Percentiles rank a stretch among this genome's conserved stretches.
phyloP scores from a whole-genome alignment of 1,140 invertebrate genomes.

The Drosophila auraria region DNA sequence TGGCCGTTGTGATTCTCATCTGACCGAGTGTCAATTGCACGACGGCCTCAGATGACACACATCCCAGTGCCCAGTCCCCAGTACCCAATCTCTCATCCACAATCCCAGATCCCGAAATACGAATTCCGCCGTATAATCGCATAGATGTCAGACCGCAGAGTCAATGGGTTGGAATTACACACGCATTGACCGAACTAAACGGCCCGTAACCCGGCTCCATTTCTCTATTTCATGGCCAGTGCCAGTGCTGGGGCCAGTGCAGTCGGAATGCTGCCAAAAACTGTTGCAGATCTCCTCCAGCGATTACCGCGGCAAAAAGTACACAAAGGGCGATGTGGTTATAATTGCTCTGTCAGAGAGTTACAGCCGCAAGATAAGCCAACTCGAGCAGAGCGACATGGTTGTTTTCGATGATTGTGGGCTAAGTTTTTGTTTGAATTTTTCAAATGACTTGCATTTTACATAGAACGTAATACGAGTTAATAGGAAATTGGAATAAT shows the following conservation, averaged over 20 bases:
- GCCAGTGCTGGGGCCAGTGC: conserved; percentile 12
- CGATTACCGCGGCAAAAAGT: conserved; percentile 38
- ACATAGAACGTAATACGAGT: neutral
- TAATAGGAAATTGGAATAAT: neutral
- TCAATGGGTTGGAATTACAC: conserved; percentile 67
- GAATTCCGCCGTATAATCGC: conserved; percentile 36
- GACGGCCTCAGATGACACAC: conserved; percentile 67
- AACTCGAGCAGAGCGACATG: conserved; percentile 10
- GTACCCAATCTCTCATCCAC: neutral
- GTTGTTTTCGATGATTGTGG: conserved; percentile 25
- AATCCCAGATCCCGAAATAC: conserved; percentile 16
- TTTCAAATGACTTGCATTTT: neutral
- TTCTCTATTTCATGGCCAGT: conserved; percentile 48
- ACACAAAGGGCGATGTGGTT: conserved; percentile 29
- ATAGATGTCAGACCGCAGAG: conserved; percentile 51
- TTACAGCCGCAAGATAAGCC: conserved; percentile 45
- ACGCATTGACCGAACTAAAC: conserved; percentile 72
- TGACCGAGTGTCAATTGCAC: conserved; percentile 73
- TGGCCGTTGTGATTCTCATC: conserved; percentile 49
- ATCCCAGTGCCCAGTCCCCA: neutral
- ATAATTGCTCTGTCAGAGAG: conserved; percentile 58
- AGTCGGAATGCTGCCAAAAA: conserved; percentile 47
- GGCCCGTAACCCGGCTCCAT: conserved; percentile 37
- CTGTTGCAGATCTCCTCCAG: conserved; percentile 36
- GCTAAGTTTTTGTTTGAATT: conserved; percentile 1